Percentiles rank a stretch among this genome's conserved stretches.
Evolutionary conservation across 2,888 invertebrate genomes (phyloP).

Genomic region (Amorpha juglandis): DNA sequence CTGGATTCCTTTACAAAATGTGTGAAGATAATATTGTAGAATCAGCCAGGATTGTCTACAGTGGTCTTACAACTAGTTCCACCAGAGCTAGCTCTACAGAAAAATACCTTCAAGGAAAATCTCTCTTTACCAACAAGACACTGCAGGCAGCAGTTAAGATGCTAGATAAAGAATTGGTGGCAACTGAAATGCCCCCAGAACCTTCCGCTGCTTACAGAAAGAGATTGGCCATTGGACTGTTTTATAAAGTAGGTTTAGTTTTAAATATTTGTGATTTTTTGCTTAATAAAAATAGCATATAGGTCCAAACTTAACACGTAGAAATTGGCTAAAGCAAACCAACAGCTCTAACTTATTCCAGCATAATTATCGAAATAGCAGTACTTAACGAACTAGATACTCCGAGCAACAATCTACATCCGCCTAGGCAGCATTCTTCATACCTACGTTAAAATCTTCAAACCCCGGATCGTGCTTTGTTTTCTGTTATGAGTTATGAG

Average conservation of each 20-base stretch:
- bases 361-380: no score
- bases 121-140: conserved; percentile 63
- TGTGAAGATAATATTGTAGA: conserved; percentile 33
- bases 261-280: not conserved
- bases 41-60: conserved; percentile 77
- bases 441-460: no score
- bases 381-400: no score
- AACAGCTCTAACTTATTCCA: no score
- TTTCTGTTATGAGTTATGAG: no score
- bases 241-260: conserved; percentile 58
- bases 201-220: conserved; percentile 83
- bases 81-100: conserved; percentile 81
- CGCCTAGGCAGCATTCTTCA: no score
- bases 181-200: conserved; percentile 72
- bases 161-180: conserved; percentile 54
- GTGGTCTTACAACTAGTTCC: conserved; percentile 78
- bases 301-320: no score
- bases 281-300: not conserved
- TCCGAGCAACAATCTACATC: no score
- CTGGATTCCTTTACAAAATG: conserved; percentile 87
- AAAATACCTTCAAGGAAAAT: conserved; percentile 68
- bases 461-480: no score
- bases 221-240: conserved; percentile 83
- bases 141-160: conserved; percentile 61
- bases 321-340: no score